Evolutionary conservation across 2,113 vertebrate species (phyloP).

Genomic region (Cygnus atratus): DNA sequence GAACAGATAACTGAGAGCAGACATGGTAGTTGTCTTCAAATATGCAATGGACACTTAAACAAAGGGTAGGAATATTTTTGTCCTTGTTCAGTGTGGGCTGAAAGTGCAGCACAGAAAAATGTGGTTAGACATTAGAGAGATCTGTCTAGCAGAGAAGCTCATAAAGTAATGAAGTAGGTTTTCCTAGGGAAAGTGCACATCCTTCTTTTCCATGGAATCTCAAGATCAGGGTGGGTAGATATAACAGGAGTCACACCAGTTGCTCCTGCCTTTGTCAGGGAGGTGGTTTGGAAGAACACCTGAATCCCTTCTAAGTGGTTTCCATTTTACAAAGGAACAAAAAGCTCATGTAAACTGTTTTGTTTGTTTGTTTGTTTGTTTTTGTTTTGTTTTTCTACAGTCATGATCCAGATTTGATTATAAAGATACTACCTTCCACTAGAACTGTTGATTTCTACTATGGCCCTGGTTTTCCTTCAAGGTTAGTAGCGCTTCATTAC

Average conservation of each 20-base stretch:
- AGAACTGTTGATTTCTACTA: background rate
- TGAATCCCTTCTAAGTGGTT: background rate
- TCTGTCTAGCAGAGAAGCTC: background rate
- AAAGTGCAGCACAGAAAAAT: background rate
- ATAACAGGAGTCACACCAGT: background rate
- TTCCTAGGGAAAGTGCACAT: background rate
- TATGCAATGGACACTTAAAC: background rate
- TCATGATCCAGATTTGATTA: background rate
- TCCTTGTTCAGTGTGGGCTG: background rate
- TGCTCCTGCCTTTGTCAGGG: background rate
- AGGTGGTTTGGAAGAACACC: background rate
- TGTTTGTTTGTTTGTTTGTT: too few relatives aligned
- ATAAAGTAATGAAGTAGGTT: background rate
- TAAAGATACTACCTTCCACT: background rate
- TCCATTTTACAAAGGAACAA: background rate
- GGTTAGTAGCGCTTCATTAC: background rate
- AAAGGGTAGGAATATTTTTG: background rate
- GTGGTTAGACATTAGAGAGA: background rate
- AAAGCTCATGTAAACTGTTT: background rate
- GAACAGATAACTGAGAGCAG: background rate
- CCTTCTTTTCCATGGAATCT: background rate
- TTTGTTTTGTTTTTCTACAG: background rate
- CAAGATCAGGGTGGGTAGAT: background rate
- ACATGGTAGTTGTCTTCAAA: background rate
- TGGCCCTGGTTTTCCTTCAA: background rate